Evolutionary conservation across 2,888 invertebrate species (phyloP), one percentile per base, ranked within the genome.

Genomic region (Tetragonisca angustula): DNA sequence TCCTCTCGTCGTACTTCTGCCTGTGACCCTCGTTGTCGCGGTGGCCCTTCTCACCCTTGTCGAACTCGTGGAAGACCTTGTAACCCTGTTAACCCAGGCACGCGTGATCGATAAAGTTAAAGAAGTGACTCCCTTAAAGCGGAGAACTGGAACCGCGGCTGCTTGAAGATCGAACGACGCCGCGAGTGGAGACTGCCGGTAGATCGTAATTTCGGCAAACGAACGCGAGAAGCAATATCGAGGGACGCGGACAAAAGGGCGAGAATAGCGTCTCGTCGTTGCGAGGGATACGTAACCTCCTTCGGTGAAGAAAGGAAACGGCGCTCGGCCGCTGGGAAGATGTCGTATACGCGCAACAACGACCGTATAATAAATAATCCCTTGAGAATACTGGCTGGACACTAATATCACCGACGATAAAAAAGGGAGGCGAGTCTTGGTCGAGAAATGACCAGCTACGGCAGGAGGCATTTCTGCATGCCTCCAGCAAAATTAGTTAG

Each of bases 11-110:
- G 92, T 96, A 97, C 87, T 96, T 96, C 32, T 96, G 96, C 52
- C 96, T 95, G 89, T 97, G 96, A 65, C 95, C 95, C 90, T 96
- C 96, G 85, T 96, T 96, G 89, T 97, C 96, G 91, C 96, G 96
- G 90, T 97, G 96, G 0, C 97, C 97, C 88, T 96, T 96, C 75
- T 96, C 95, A 2, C 95, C 96, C 91, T 96, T 96, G 80, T 96
- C 95, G 88, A 96, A 95, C 85, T 96, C 95, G 92, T 97, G 96
- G 84, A 95, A 94, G 3, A 96, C 95, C 95, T 92, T 90, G 84
- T 93, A 93, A 24, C 91, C 92, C 94, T 94, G 59, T 81, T 61
- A 21, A 21, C 36, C 9, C 36, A 0, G 21, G 21, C 21, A 32
- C 21, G 9, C n/a, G 15, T 17, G 19, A 61, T 49, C 32, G n/a